A percentile compares a stretch with the other conserved stretches of the same genome.
phyloP scores from a whole-genome alignment of 2,113 vertebrate genomes.

The Tachuris rubrigastra region DNA sequence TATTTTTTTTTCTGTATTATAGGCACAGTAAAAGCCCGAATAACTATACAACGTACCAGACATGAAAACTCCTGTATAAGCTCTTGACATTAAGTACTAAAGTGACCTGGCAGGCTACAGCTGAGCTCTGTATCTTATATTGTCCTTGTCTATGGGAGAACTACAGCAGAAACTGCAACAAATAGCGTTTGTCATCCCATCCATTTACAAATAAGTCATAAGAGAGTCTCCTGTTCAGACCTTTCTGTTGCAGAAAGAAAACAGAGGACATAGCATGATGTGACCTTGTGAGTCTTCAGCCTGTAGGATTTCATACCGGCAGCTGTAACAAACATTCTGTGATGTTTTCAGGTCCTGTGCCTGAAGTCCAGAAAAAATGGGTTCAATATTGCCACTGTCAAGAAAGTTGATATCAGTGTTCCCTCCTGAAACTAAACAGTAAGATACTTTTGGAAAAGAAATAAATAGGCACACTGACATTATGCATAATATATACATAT shows the following conservation, averaged over 20 bases:
- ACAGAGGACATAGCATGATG: background rate
- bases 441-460: background rate
- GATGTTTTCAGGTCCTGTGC: background rate
- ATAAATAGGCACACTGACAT: background rate
- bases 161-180: background rate
- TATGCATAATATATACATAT: background rate
- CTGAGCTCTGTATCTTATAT: background rate
- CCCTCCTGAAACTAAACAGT: background rate
- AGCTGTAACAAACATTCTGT: background rate
- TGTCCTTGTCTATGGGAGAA: background rate
- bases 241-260: background rate
- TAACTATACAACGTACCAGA: background rate
- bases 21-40: background rate
- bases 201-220: background rate
- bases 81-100: background rate
- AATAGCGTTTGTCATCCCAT: background rate
- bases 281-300: background rate
- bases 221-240: background rate
- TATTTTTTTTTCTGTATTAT: background rate
- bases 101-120: background rate
- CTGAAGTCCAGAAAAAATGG: background rate
- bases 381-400: background rate
- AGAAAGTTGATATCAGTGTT: background rate
- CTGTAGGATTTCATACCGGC: background rate
- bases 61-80: background rate